A percentile compares a stretch with the other conserved stretches of the same genome.
phyloP scores from a whole-genome alignment of 1,140 invertebrate genomes.

The Plectus sambesii region DNA sequence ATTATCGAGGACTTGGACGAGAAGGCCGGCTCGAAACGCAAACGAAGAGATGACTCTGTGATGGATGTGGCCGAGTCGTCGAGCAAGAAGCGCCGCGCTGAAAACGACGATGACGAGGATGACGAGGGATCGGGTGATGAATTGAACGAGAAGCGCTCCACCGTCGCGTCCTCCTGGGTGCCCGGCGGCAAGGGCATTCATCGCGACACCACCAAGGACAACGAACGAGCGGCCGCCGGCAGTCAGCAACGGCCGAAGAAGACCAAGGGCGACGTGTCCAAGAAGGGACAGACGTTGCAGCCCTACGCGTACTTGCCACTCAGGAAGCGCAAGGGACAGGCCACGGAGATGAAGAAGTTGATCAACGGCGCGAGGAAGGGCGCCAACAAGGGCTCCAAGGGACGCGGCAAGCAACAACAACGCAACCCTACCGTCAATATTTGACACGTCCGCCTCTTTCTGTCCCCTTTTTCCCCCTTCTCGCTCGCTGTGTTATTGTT shows the following conservation, averaged over 20 bases:
- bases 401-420: too few relatives aligned
- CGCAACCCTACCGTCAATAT: too few relatives aligned
- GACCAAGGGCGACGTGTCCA: not conserved
- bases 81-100: conserved; percentile 10
- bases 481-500: too few relatives aligned
- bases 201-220: conserved; percentile 12
- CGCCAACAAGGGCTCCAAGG: not conserved
- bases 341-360: not conserved
- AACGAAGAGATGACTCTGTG: conserved; percentile 12
- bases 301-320: conserved; percentile 25
- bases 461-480: too few relatives aligned
- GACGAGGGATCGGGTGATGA: conserved; percentile 12
- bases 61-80: not conserved
- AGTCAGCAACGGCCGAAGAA: conserved; percentile 9
- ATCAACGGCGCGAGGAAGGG: not conserved
- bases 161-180: conserved; percentile 2
- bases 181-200: conserved; percentile 20
- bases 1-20: conserved; percentile 13
- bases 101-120: conserved; percentile 9
- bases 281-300: conserved; percentile 17
- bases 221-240: conserved; percentile 3
- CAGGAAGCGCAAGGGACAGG: not conserved
- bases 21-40: not conserved
- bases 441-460: too few relatives aligned
- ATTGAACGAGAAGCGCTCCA: conserved; percentile 2